Base-by-base conservation (phyloP, 2,113 vertebrate genomes). In the Sinocyclocheilus maitianheensis region DNA sequence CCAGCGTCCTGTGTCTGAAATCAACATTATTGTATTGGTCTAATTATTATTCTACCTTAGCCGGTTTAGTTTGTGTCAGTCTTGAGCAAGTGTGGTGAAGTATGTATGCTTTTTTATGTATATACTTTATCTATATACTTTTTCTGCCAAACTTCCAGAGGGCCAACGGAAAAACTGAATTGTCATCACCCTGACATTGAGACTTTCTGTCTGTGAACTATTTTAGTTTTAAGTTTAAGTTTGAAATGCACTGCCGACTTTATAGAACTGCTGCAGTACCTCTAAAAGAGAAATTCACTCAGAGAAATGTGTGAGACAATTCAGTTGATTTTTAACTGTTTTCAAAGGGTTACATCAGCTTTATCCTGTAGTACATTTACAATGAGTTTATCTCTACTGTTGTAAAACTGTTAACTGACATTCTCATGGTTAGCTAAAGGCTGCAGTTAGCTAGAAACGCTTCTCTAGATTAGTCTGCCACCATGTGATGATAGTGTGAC, bases 1-100 rank as follows among this genome's bases (percentile, higher is more conserved):
- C n/a, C 13, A 88, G 88, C 83, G 85, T 92, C 90, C 89, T 78
- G 63, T 77, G 3, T 34, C 30, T 40, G 37, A 51, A 14, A 43
- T 81, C 13, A 12, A 71, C 62, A 69, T 72, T 18, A 34, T 51
- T 77, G 72, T 30, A 30, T n/a, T 62, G 12, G 48, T 51, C 48
- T 51, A 13, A 51, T 51, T 51, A 12, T 51, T 71, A 10, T 71
- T 71, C 34, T 71, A 10, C 67, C 30, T 37, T 20, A 9, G 16
- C 1, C 0, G 3, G 34, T 53, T 77, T 16, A 20, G 20, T 65
- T 24, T 24, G 22, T 62, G 40, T 20, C 24, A 72, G 26, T 20
- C 14, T 65, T 40, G 48, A 77, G 18, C 24, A n/a, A 65, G 80
- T 51, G 60, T 58, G 34, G 22, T 69, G 5, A 20, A 51, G 8